Base-by-base conservation (phyloP, 2,113 vertebrate genomes). In the Gnathonemus longibarbis region DNA sequence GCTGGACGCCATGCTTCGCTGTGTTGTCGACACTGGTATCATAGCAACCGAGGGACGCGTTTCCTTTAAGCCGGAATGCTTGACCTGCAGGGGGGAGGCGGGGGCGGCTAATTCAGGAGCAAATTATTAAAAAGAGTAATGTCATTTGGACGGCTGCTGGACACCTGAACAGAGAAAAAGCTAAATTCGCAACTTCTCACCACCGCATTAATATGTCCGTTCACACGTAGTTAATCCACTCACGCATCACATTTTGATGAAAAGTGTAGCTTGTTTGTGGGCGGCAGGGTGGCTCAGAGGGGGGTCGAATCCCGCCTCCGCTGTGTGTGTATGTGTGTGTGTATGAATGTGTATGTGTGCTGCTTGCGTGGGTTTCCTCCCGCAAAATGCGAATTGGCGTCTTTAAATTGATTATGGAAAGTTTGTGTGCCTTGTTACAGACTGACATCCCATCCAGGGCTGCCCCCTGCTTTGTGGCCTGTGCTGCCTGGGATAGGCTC, bases 1-100 rank as follows among this genome's bases (percentile, higher is more conserved):
- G 89, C 58, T 91, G n/a, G 93, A 94, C 52, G 95, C 94, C 95
- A 96, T 96, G 5, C 89, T 46, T 1, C 62, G 21, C 1, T 5
- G 6, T 84, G 58, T 46, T 93, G 91, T 92, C 93, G 91, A 93
- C 88, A 58, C 13, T 52, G 3, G 94, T 96, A 88, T 93, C 96
- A 3, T 91, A 91, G 95, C 91, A 94, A 96, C 93, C 62, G 19
- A 45, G 70, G 46, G 46, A 85, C 83, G 83, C 74, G 74, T 85
- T 85, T 85, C 83, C 83, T n/a, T n/a, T 24, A 85, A 85, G 46
- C 46, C 83, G 74, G 74, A 80, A 42, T 70, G 62, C 62, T 80
- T 19, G 15, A 19, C 15, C 74, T 80, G 35, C 74, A 13, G 74
- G 13, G 31, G 74, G 35, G 35, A 31, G 62, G 62, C 8, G 62